These are phyloP conservation scores for Dynastes hyllus DNA, from an alignment of 2,888 invertebrate species.

Conservation along the genomic window DNA sequence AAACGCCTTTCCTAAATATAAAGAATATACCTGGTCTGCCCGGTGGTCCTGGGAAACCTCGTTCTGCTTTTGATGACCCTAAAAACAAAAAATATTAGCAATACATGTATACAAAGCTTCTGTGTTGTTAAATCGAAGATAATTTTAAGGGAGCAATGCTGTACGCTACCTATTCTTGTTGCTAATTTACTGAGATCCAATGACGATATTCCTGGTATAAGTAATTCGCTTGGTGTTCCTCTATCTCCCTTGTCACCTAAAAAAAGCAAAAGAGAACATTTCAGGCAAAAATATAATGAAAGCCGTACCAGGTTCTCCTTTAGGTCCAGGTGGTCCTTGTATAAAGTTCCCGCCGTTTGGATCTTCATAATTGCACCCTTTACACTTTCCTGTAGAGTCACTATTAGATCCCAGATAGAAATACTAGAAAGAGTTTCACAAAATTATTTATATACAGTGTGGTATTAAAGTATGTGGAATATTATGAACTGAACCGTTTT, in stretches of 20 bases:
- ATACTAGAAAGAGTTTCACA: neutral
- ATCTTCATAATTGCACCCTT: too few relatives aligned
- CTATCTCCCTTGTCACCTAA: neutral
- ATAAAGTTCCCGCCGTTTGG: neutral
- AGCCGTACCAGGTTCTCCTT: neutral
- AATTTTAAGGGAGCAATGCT: too few relatives aligned
- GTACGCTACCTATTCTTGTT: neutral
- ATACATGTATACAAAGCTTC: neutral
- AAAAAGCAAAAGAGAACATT: neutral
- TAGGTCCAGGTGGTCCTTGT: slow-evolving; percentile 10
- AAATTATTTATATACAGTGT: neutral
- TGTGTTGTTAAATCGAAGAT: neutral
- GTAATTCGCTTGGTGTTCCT: neutral
- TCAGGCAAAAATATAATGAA: neutral
- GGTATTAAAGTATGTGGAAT: too few relatives aligned
- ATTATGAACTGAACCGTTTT: too few relatives aligned
- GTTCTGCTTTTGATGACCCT: neutral
- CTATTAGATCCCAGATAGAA: neutral
- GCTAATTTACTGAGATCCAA: neutral
- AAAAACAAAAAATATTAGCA: neutral
- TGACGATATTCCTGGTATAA: neutral
- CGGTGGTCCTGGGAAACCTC: neutral
- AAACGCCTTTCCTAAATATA: neutral
- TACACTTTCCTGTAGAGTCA: too few relatives aligned
- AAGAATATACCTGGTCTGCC: slow-evolving; percentile 16